Conservation (phyloP, 35 echinoderm and acorn worm genomes). For the Eucidaris tribuloides region DNA sequence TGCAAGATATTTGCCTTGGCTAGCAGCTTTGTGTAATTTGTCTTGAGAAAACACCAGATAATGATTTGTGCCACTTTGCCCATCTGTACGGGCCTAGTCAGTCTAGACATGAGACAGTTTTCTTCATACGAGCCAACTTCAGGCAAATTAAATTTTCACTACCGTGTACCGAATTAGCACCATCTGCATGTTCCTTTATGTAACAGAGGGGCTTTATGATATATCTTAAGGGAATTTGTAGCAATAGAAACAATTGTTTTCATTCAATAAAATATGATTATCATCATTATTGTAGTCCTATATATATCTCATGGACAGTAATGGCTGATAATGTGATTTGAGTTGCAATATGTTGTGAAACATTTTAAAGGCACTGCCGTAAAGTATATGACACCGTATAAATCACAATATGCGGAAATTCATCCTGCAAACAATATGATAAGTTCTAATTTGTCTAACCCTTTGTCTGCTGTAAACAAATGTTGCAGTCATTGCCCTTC, state of each 20-base stretch:
- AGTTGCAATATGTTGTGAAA: background rate
- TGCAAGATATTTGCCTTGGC: background rate
- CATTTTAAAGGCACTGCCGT: background rate
- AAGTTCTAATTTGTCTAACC: background rate
- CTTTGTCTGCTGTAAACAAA: background rate
- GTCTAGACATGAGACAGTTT: background rate
- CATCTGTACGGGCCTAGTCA: background rate
- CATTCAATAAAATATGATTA: slow-evolving; percentile 20
- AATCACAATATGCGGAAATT: background rate
- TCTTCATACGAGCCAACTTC: background rate
- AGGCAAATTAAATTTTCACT: background rate
- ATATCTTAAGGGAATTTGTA: background rate
- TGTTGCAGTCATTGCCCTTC: too few relatives aligned
- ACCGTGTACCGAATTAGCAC: background rate
- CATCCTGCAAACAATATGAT: background rate
- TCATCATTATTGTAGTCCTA: slow-evolving; percentile 3
- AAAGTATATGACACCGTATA: background rate
- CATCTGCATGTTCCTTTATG: background rate
- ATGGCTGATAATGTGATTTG: background rate
- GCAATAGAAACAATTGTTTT: slow-evolving; percentile 1
- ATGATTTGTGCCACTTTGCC: background rate
- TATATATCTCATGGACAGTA: background rate
- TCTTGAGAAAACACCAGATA: background rate
- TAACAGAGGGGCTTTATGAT: background rate
- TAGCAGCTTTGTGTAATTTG: background rate